A percentile compares a stretch with the other conserved stretches of the same genome.
Conservation (phyloP, 2,888 invertebrate genomes). For the Polydrusus pterygomalis region DNA sequence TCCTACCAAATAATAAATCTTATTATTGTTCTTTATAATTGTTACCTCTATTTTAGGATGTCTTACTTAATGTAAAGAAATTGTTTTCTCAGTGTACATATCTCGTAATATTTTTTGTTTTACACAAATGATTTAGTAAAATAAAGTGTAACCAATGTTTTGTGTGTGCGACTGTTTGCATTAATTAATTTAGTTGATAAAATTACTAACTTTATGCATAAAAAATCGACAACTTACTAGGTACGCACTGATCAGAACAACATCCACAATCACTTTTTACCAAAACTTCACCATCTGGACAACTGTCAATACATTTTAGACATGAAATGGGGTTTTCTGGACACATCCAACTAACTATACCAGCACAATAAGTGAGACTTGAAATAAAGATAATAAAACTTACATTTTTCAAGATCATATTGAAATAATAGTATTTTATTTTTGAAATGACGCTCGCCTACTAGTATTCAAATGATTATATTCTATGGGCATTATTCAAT, state of each 20-base stretch:
- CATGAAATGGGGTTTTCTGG: background rate
- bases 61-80: too few species aligned
- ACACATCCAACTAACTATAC: background rate
- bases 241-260: conserved; percentile 2
- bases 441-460: background rate
- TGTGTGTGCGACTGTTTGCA: too few species aligned
- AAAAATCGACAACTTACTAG: conserved; percentile 3
- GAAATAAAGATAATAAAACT: background rate
- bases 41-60: too few species aligned
- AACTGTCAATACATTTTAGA: background rate
- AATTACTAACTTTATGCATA: too few species aligned
- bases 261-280: conserved; percentile 7
- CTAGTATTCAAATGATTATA: background rate
- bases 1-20: too few species aligned
- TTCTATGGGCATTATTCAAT: background rate
- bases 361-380: background rate
- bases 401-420: background rate
- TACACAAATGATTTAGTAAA: too few species aligned
- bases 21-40: too few species aligned
- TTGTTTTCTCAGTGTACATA: too few species aligned
- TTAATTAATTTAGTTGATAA: too few species aligned
- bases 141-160: too few species aligned
- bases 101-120: too few species aligned
- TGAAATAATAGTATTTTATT: background rate
- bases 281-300: conserved; percentile 1